Evolutionary conservation across 2,888 invertebrate genomes (phyloP), one percentile per base, ranked within the genome.

Genomic region (Clostera curtula): DNA sequence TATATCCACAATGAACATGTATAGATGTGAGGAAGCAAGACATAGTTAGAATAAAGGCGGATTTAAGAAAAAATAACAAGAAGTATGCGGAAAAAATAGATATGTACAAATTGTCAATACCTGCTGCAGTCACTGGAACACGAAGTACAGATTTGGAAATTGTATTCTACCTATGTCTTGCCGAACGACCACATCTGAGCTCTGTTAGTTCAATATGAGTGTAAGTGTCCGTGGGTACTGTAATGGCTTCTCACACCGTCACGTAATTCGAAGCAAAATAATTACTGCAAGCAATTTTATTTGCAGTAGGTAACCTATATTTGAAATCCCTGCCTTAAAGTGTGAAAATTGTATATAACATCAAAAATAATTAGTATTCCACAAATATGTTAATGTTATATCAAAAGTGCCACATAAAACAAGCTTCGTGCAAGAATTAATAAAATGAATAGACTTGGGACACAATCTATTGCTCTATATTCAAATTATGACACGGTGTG

Each of bases 131-230:
- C 61, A 56, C 61, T 35, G 46, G 49, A 47, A 54, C 47, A 46
- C 34, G 39, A 41, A 34, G 31, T 38, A 36, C 34, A 48, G 33
- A 29, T 40, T n/a, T n/a, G n/a, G n/a, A n/a, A 42, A 43, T 39
- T 45, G 32, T 31, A 40, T 55, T 50, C 67, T 67, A 66, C 39
- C 75, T 83, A 83, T 83, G 82, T 83, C 82, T 83, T 82, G 82
- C 82, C 77, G 51, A 64, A 64, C 73, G 76, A 72, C 76, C 80
- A 82, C 80, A 79, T 77, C 73, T 49, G 72, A 76, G 80, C 80
- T 77, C 80, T 41, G 67, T 80, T 77, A 77, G 68, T 76, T 51
- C 44, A n/a, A 48, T 49, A 10, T 23, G 5, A 23, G 22, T 22
- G 18, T 48, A 43, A 29, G 41, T 45, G 49, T 46, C 50, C 48